Evolutionary conservation across 2,888 invertebrate genomes (phyloP), one percentile per base, ranked within the genome.

Genomic region (Neocrepidodera transversa): DNA sequence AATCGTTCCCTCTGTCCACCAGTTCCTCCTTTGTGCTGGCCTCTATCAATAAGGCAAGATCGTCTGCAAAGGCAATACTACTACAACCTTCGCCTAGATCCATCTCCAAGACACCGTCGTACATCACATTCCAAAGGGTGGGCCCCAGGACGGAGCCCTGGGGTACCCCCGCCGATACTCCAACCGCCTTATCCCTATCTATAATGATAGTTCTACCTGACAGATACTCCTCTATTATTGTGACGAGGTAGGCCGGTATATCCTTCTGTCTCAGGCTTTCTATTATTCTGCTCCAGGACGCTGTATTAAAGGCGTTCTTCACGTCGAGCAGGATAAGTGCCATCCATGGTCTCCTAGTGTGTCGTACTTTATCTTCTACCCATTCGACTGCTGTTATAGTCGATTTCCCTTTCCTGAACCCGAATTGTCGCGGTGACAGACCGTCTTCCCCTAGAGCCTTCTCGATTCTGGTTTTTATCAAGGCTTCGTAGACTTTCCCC

Each of bases 101-200:
- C 13, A 13, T 16, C 8, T 36, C n/a, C 2, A 36, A 8, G 2
- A 36, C 13, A 7, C 13, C 36, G 8, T 36, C 36, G 8, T 36
- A 36, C 8, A 13, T 6, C 8, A 36, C 13, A 13, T 36, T 36
- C 13, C 36, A 36, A 2, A 13, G 26, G 5, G 45, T 11, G 5
- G 45, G 45, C 11, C 45, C 45, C 11, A 13, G n/a, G 35, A 35
- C 35, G 11, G 35, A 36, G 14, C 36, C 36, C 36, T 36, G 36
- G 2, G 36, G 36, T 11, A 36, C 36, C 8, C 36, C 36, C 2
- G 13, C 14, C 13, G 36, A 8, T 2, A 36, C 5, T 5, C n/a
- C 8, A 8, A 10, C 13, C 8, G 7, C 8, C 5, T 36, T 36
- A 2, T n/a, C 13, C 1, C 13, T 16, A 7, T 11, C 13, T 2